phyloP scores from a whole-genome alignment of 2,113 vertebrate genomes.

The Boulengeromyrus knoepffleri region DNA sequence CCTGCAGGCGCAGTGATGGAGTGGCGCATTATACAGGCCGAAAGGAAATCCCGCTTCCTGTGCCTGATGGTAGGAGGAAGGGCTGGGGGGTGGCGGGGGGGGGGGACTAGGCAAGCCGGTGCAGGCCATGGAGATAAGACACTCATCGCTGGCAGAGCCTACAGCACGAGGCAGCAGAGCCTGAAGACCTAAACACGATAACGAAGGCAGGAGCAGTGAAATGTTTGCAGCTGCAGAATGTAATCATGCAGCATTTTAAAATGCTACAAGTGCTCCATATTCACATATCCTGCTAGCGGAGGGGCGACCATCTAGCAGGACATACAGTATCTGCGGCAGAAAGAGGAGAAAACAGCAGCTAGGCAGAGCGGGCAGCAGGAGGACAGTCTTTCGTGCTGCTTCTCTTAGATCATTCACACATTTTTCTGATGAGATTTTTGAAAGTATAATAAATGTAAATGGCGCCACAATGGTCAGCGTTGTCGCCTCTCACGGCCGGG shows the following conservation, averaged over 20 bases:
- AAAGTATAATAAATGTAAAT: not conserved
- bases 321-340: not conserved
- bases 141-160: not conserved
- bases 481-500: not conserved
- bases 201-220: not conserved
- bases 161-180: not conserved
- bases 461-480: not conserved
- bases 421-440: not conserved
- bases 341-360: not conserved
- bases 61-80: not conserved
- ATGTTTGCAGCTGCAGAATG: not conserved
- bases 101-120: not conserved
- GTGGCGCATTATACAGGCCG: not conserved
- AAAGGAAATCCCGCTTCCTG: not conserved
- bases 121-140: not conserved
- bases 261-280: not conserved
- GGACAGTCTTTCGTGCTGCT: not conserved
- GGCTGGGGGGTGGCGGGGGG: not conserved
- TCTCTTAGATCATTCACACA: not conserved
- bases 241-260: slow-evolving; percentile 1
- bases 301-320: not conserved
- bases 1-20: not conserved
- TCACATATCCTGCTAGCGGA: not conserved
- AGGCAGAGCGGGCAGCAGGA: not conserved
- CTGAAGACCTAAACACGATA: not conserved